Base-by-base conservation (phyloP, 2,797 vertebrate species). In the Rhinichthys osculus region DNA sequence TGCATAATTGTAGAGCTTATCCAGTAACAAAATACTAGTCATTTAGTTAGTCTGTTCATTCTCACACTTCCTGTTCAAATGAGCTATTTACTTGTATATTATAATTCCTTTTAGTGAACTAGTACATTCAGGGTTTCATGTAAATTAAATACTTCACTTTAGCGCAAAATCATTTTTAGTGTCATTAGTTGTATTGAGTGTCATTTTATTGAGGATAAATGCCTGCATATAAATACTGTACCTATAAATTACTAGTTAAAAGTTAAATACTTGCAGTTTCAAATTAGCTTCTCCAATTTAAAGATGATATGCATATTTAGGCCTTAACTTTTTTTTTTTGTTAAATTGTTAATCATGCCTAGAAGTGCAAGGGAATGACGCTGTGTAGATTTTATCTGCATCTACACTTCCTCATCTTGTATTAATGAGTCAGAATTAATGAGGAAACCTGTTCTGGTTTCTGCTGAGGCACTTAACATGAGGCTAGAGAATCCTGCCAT, bases 401-500 rank as follows among this genome's bases (percentile, higher is more conserved):
- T 66, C 3, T 40, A 35, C 42, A 52, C 13, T 7, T 66, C 13
- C 62, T 17, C 42, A 7, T 38, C 54, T 17, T 44, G 7, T 21
- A 74, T 59, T 38, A 59, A 71, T 21, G 23, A 54, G 40, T 70
- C 38, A 16, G 33, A 72, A 83, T 38, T 57, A 71, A 64, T 54
- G 42, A 21, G 59, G 59, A 86, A 87, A 82, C 50, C 40, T 79
- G 42, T 72, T 66, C 38, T 78, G 59, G 27, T 17, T 81, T 42
- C 47, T 66, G 40, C 21, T 33, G 71, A 17, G 27, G 67, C 78
- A 35, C 81, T 54, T 74, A 72, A 74, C 35, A 35, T 2, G 3
- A 59, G 16, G 19, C 42, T 76, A 71, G 74, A 86, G 83, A 81
- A 33, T 77, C 66, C 74, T 40, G 62, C 71, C 62, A 78, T 86